These are phyloP conservation scores for Morelia viridis DNA, from an alignment of 2,797 vertebrate genomes.

Conservation along the genomic window DNA sequence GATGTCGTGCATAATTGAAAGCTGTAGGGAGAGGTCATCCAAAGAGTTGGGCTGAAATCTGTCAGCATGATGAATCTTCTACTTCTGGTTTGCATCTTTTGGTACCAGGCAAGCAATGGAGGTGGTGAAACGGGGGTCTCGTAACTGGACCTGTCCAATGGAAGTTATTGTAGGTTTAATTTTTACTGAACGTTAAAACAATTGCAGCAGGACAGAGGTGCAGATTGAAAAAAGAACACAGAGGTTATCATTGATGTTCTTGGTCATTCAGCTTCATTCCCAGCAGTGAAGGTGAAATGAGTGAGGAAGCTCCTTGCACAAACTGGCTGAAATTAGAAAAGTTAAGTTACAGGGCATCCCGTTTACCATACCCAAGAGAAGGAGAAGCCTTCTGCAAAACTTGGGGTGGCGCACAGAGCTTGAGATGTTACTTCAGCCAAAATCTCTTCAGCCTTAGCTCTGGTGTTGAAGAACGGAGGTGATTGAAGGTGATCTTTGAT, in stretches of 20 bases:
- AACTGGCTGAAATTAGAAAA: background rate
- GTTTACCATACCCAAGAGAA: background rate
- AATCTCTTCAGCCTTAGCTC: background rate
- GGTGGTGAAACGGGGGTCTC: background rate
- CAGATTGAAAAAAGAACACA: too few species aligned
- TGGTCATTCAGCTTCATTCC: too few species aligned
- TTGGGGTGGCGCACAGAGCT: background rate
- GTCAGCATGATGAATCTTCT: too few species aligned
- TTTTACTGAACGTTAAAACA: too few species aligned
- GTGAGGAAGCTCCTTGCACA: background rate
- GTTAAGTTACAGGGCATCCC: background rate
- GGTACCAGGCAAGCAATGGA: background rate
- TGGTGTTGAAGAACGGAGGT: background rate
- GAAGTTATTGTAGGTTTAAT: too few species aligned
- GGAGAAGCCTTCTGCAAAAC: too few species aligned
- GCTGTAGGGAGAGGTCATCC: background rate
- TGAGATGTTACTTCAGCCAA: background rate
- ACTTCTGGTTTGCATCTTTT: background rate
- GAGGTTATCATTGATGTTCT: too few species aligned
- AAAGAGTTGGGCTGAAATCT: background rate
- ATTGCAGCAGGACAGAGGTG: background rate
- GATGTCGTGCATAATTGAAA: background rate
- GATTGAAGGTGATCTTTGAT: background rate
- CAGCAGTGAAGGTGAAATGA: background rate
- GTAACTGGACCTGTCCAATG: too few species aligned